Percentiles rank a stretch among this genome's conserved stretches.
Evolutionary conservation across 2,797 vertebrate genomes (phyloP).

Genomic region (Babyrousa celebensis): DNA sequence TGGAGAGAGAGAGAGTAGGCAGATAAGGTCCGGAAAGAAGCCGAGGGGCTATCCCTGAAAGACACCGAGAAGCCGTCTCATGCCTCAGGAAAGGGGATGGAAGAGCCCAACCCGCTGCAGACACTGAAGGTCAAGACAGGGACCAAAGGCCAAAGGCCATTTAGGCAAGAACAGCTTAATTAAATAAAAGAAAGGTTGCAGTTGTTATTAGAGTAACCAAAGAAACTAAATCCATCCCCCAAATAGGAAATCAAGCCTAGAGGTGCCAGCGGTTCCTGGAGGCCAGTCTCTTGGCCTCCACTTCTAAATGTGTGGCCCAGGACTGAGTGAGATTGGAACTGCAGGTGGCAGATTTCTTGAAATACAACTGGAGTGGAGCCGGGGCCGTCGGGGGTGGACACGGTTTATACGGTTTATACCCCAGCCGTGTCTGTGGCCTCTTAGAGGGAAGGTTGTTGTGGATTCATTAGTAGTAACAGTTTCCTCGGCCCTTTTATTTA

Average conservation of each 20-base stretch:
- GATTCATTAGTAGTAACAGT: not conserved
- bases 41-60: not conserved
- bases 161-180: not conserved
- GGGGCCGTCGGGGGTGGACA: not conserved
- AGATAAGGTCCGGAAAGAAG: not conserved
- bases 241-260: not conserved
- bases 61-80: not conserved
- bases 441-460: not conserved
- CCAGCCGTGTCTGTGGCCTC: not conserved
- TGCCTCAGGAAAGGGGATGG: not conserved
- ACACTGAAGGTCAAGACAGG: not conserved
- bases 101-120: not conserved
- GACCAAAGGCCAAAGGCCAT: not conserved
- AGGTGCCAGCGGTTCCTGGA: not conserved
- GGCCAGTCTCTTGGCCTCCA: not conserved
- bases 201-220: not conserved
- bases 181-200: not conserved
- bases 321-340: not conserved
- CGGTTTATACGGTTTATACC: not conserved
- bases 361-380: not conserved
- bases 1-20: not conserved
- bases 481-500: not conserved
- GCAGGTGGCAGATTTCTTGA: not conserved
- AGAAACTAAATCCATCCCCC: not conserved
- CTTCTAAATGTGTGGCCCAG: accelerated